These are phyloP conservation scores for Caenorhabditis sinica DNA, from an alignment of 2,888 invertebrate genomes.

Conservation along the genomic window DNA sequence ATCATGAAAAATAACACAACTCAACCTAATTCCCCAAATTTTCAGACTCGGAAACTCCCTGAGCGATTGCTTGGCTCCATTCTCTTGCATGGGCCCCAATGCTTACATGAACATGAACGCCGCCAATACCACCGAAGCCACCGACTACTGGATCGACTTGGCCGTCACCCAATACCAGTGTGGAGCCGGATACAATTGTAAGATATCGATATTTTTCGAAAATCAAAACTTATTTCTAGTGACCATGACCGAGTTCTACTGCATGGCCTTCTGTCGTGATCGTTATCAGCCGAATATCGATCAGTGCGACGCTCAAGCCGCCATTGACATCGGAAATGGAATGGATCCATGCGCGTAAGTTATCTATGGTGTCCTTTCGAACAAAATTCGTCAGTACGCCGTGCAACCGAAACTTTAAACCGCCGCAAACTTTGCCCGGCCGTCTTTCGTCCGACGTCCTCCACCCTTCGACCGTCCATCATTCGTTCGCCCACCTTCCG, in stretches of 20 bases:
- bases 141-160: slow-evolving; percentile 72
- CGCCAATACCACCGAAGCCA: slow-evolving; percentile 68
- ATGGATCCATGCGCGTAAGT: slow-evolving; percentile 60
- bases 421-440: too few species aligned
- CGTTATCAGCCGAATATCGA: slow-evolving; percentile 65
- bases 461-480: too few species aligned
- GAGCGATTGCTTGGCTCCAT: slow-evolving; percentile 59
- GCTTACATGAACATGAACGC: slow-evolving; percentile 66
- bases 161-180: slow-evolving; percentile 72
- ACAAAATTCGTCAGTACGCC: too few species aligned
- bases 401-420: too few species aligned
- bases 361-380: neutral
- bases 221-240: slow-evolving; percentile 51
- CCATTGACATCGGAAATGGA: slow-evolving; percentile 55
- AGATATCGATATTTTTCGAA: slow-evolving; percentile 19
- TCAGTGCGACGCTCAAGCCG: slow-evolving; percentile 56
- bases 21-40: neutral
- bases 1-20: too few species aligned
- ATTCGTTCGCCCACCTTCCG: too few species aligned
- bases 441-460: too few species aligned
- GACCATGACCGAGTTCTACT: slow-evolving; percentile 71
- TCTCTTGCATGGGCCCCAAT: slow-evolving; percentile 64
- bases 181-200: slow-evolving; percentile 70
- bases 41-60: slow-evolving; percentile 67
- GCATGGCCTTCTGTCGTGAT: slow-evolving; percentile 69